Conservation (phyloP, 2,888 invertebrate species). For the Chymomyza procnemis region DNA sequence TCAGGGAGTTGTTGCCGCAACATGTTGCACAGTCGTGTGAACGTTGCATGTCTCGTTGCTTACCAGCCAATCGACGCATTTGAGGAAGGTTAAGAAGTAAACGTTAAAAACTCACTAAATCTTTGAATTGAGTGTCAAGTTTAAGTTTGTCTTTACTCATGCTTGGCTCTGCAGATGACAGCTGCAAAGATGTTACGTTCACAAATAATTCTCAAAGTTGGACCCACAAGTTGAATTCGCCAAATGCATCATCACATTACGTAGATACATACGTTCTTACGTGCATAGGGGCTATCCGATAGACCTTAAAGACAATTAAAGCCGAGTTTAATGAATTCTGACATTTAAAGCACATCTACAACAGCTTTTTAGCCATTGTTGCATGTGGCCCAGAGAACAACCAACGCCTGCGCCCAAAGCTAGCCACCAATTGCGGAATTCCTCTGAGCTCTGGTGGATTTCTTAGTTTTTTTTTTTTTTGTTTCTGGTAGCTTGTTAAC, state of each 20-base stretch:
- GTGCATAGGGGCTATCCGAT: neutral
- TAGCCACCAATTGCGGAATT: neutral
- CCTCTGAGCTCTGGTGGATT: neutral
- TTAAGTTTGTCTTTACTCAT: slow-evolving; percentile 65
- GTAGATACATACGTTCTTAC: too few relatives aligned
- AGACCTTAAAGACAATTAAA: neutral
- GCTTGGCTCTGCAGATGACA: slow-evolving; percentile 29
- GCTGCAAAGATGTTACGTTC: slow-evolving; percentile 29
- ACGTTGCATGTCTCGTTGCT: neutral
- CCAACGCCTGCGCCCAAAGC: slow-evolving; percentile 43
- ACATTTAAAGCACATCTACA: slow-evolving; percentile 47
- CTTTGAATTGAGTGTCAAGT: slow-evolving; percentile 63
- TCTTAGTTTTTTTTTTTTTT: neutral
- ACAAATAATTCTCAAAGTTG: neutral
- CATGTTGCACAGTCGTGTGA: neutral
- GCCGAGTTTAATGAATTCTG: slow-evolving; percentile 29
- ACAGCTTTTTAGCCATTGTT: slow-evolving; percentile 33
- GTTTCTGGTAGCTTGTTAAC: neutral
- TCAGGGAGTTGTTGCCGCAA: neutral
- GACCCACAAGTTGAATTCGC: neutral
- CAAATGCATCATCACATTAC: neutral
- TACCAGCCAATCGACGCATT: neutral
- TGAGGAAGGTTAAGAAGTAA: slow-evolving; percentile 58
- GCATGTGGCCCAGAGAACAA: slow-evolving; percentile 27
- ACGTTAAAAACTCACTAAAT: slow-evolving; percentile 23